These are phyloP conservation scores for Lapara coniferarum DNA, from an alignment of 2,888 invertebrate species.

Conservation along the genomic window DNA sequence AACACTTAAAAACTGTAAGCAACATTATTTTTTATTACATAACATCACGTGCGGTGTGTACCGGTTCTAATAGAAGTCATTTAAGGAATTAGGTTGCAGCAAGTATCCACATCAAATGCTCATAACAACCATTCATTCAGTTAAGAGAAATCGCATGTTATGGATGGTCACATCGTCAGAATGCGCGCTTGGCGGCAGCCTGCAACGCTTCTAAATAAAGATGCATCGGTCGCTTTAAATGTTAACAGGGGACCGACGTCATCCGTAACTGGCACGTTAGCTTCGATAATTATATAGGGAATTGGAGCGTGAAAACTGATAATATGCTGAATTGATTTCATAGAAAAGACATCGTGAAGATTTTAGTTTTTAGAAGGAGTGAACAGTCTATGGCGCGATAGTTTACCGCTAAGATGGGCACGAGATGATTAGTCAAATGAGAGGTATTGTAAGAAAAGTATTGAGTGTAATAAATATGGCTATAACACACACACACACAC, in stretches of 20 bases:
- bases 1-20: background rate
- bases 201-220: slow-evolving; percentile 30
- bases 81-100: slow-evolving; percentile 47
- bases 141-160: slow-evolving; percentile 62
- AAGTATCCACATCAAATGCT: slow-evolving; percentile 40
- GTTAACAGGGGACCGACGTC: background rate
- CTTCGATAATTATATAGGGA: slow-evolving; percentile 35
- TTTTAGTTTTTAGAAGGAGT: background rate
- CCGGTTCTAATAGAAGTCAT: slow-evolving; percentile 26
- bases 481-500: no score
- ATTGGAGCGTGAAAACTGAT: slow-evolving; percentile 37
- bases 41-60: background rate
- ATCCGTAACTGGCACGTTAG: slow-evolving; percentile 7
- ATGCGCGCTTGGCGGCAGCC: slow-evolving; percentile 57
- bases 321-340: slow-evolving; percentile 20
- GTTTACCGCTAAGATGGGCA: background rate
- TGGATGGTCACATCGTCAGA: slow-evolving; percentile 61
- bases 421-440: no score
- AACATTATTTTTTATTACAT: slow-evolving; percentile 6
- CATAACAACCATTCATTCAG: slow-evolving; percentile 46
- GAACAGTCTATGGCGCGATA: background rate
- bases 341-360: slow-evolving; percentile 15
- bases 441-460: no score
- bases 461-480: no score
- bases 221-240: slow-evolving; percentile 3